phyloP scores from a whole-genome alignment of 1,140 invertebrate species.

The Mizuhopecten yessoensis region DNA sequence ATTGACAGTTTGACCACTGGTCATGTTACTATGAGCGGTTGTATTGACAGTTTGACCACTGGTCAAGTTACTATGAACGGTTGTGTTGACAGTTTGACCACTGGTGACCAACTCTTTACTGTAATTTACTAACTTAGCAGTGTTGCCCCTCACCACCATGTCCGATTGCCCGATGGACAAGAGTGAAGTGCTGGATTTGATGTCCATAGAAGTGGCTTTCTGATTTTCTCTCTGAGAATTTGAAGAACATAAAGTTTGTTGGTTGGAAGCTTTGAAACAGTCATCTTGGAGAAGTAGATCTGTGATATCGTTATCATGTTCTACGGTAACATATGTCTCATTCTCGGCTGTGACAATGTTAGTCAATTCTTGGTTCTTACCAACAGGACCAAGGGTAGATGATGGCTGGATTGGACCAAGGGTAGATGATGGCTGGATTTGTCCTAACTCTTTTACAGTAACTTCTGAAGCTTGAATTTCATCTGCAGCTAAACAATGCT shows the following conservation, averaged over 20 bases:
- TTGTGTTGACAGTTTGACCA: too few relatives aligned
- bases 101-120: neutral
- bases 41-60: too few relatives aligned
- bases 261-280: neutral
- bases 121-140: neutral
- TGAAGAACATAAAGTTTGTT: neutral
- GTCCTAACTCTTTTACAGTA: neutral
- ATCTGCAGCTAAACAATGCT: neutral
- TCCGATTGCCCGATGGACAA: neutral
- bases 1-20: neutral
- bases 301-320: neutral
- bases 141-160: neutral
- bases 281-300: neutral
- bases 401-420: neutral
- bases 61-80: neutral
- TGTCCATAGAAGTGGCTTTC: neutral
- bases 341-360: neutral
- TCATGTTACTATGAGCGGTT: neutral
- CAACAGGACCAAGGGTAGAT: neutral
- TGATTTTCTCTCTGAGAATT: neutral
- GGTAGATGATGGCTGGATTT: neutral
- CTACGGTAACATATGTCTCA: neutral
- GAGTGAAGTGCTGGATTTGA: neutral
- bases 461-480: neutral
- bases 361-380: neutral